Conservation (phyloP, 2,113 vertebrate species). For the Psittacus erithacus region DNA sequence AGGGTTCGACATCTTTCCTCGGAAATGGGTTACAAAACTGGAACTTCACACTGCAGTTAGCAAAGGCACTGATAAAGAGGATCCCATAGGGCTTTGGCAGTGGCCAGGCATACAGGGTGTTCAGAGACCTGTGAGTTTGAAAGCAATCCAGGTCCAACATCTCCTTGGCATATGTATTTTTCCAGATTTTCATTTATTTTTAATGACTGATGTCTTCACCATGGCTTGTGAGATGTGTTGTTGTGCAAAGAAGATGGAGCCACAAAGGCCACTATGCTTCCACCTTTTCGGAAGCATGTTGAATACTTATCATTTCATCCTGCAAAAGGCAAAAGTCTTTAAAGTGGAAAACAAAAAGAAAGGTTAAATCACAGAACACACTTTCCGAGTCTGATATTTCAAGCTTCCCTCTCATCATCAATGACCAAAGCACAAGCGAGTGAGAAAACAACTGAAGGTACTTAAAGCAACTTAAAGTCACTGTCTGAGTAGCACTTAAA, state of each 20-base stretch:
- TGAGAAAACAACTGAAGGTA: constrained; percentile 28
- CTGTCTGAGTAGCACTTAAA: background rate
- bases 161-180: background rate
- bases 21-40: background rate
- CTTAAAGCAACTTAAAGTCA: background rate
- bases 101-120: background rate
- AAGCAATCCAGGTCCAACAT: background rate
- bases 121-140: background rate
- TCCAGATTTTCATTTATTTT: background rate
- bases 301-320: background rate
- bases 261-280: background rate
- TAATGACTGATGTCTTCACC: accelerated
- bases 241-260: background rate
- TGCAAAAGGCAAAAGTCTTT: background rate
- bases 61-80: background rate
- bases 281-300: background rate
- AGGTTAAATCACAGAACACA: background rate
- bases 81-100: background rate
- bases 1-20: background rate
- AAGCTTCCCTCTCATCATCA: background rate
- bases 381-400: background rate
- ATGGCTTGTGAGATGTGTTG: background rate
- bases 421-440: background rate
- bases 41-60: background rate
- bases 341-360: background rate